phyloP scores from a whole-genome alignment of 2,113 vertebrate genomes.

The Coregonus clupeaformis region DNA sequence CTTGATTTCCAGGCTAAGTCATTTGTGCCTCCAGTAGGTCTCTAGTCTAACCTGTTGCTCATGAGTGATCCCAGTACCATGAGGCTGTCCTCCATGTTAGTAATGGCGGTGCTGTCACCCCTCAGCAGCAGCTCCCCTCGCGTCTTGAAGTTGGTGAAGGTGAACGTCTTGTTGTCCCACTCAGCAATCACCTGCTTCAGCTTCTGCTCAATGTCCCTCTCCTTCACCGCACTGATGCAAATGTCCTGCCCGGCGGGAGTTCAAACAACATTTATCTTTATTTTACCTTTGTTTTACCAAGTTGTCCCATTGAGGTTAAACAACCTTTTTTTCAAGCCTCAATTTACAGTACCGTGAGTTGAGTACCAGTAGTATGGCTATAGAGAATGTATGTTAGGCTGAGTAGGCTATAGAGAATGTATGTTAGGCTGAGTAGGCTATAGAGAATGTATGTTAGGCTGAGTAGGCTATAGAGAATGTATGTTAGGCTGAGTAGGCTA shows the following conservation, averaged over 20 bases:
- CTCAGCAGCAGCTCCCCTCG: slow-evolving; percentile 90
- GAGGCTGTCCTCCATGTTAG: slow-evolving; percentile 91
- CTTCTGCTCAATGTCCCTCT: slow-evolving; percentile 93
- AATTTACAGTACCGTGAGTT: not conserved
- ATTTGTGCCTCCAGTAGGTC: too few species aligned
- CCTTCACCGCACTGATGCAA: slow-evolving; percentile 91
- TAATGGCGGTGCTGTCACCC: slow-evolving; percentile 88
- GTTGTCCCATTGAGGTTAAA: too few species aligned
- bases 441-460: too few species aligned
- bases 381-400: too few species aligned
- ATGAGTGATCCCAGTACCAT: slow-evolving; percentile 91
- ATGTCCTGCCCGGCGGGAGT: slow-evolving; percentile 79
- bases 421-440: too few species aligned
- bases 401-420: too few species aligned
- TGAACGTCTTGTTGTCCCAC: slow-evolving; percentile 88
- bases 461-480: too few species aligned
- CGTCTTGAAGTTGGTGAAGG: slow-evolving; percentile 87
- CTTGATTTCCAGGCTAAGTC: not conserved
- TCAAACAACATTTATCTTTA: not conserved
- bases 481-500: too few species aligned
- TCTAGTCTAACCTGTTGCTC: slow-evolving; percentile 83
- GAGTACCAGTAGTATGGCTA: not conserved
- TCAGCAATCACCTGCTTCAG: slow-evolving; percentile 91
- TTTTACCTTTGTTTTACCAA: too few species aligned
- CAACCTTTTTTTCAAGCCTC: too few species aligned